Evolutionary conservation across 1,140 invertebrate genomes (phyloP), one percentile per base, ranked within the genome.

Genomic region (Aphelinus atriplicis): DNA sequence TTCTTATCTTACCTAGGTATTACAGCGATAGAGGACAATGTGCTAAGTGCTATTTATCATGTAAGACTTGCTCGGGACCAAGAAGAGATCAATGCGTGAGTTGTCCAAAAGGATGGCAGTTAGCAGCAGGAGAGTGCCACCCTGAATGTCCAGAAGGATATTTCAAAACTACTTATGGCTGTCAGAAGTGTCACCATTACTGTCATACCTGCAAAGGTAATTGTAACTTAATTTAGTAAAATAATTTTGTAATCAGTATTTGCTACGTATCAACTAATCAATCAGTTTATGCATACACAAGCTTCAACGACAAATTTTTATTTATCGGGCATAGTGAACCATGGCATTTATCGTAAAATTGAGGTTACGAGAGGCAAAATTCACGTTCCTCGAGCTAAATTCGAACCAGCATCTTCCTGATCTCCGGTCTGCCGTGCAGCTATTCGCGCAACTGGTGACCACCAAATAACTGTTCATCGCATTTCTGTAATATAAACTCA

Each of bases 161-260:
- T 83, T 95, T 94, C 84, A 92, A 94, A 82, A 92, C 92, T 0
- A 90, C 91, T 53, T 94, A 91, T 79, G 94, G 94, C 1, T 95
- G 94, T 78, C 93, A 94, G 78, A 95, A 94, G 82, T 95, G 94
- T 82, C 94, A 95, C 88, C 93, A 94, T 82, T 94, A 93, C 80
- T 95, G 94, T 83, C 91, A 91, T 66, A 94, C 94, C 73, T 95
- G 94, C 83, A 92, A 92, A 83, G 94, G 92, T 93, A 86, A 80
- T 78, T 72, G 71, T 43, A 26, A 72, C 57, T 70, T 63, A 51
- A 73, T 62, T 62, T 45, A 62, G 3, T 62, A 62, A 10, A 3
- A 84, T 53, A 60, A 51, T 53, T 62, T 75, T 71, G 70, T 75
- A 75, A 78, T 73, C 76, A 62, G 74, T 78, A 63, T 56, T 75